These are phyloP conservation scores for Ctenoplectra terminalis DNA, from an alignment of 1,140 invertebrate species.

Conservation along the genomic window DNA sequence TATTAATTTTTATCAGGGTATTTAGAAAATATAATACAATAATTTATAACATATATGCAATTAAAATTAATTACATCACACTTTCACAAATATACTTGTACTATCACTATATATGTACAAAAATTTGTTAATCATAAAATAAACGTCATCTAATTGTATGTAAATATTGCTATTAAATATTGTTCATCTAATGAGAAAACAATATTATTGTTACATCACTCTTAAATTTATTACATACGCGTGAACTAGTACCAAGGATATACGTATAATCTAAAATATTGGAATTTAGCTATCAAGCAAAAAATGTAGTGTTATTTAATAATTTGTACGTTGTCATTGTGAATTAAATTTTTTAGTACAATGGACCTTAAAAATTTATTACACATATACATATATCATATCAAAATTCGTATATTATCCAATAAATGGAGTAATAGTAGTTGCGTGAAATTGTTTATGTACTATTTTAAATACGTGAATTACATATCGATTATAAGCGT, in stretches of 20 bases:
- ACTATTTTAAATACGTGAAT: neutral
- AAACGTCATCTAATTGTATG: slow-evolving; percentile 2
- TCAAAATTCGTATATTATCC: neutral
- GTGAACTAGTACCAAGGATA: neutral
- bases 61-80: slow-evolving; percentile 33
- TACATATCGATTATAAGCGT: neutral
- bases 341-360: neutral
- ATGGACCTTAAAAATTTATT: neutral
- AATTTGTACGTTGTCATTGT: neutral
- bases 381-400: neutral
- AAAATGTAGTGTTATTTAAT: neutral
- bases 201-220: neutral
- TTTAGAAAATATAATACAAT: slow-evolving; percentile 8
- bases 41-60: slow-evolving; percentile 28
- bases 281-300: neutral
- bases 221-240: neutral
- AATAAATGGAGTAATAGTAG: neutral
- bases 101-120: slow-evolving; percentile 15
- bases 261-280: neutral
- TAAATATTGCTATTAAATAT: slow-evolving; percentile 15
- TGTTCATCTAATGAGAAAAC: neutral
- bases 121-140: slow-evolving; percentile 18
- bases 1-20: neutral
- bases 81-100: neutral
- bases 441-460: neutral